A percentile compares a stretch with the other conserved stretches of the same genome.
phyloP scores from a whole-genome alignment of 2,113 vertebrate genomes.

The Neogale vison region DNA sequence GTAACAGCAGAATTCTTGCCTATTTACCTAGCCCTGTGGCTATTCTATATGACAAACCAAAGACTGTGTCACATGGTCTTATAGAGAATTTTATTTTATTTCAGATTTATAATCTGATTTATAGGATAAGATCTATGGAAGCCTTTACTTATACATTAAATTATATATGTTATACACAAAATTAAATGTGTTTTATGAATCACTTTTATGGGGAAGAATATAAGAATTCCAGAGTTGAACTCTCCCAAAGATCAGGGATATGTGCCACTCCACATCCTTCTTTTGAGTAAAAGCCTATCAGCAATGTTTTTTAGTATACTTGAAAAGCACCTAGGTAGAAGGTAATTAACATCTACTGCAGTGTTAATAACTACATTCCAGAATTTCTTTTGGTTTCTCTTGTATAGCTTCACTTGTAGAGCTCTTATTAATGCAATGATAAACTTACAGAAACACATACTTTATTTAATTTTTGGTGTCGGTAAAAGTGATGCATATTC shows the following conservation, averaged over 20 bases:
- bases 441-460: background rate
- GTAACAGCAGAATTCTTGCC: background rate
- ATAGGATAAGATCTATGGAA: background rate
- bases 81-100: background rate
- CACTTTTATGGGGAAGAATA: background rate
- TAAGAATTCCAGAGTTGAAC: background rate
- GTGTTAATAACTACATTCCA: slow-evolving; percentile 24
- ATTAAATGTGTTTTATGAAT: slow-evolving; percentile 26
- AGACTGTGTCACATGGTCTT: background rate
- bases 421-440: background rate
- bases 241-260: background rate
- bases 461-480: slow-evolving; percentile 22
- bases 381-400: background rate
- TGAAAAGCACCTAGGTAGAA: background rate
- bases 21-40: background rate
- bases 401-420: background rate
- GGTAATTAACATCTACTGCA: background rate
- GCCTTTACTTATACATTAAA: slow-evolving; percentile 3
- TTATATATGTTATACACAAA: slow-evolving; percentile 29
- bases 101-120: slow-evolving; percentile 36
- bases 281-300: slow-evolving; percentile 2
- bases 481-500: slow-evolving; percentile 30
- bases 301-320: background rate
- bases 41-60: slow-evolving; percentile 4
- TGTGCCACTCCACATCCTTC: background rate